phyloP scores from a whole-genome alignment of 2,797 vertebrate genomes.

The Tarsius wallacei region DNA sequence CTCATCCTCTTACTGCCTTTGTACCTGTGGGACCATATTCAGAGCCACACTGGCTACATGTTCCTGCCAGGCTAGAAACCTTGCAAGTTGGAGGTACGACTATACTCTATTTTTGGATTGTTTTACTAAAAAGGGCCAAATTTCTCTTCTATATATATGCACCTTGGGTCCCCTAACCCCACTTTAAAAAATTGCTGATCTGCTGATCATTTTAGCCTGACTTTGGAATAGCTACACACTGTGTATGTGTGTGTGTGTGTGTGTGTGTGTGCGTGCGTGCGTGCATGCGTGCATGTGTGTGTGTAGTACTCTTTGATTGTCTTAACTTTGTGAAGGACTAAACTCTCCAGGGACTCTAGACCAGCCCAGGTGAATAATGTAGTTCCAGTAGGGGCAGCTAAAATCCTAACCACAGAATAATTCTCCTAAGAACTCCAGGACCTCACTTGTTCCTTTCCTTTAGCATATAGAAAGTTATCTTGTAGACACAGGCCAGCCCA shows the following conservation, averaged over 20 bases:
- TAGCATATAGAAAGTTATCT: background rate
- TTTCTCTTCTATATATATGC: background rate
- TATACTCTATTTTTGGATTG: background rate
- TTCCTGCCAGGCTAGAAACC: background rate
- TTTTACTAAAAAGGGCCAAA: background rate
- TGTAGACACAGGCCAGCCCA: background rate
- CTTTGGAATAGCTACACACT: background rate
- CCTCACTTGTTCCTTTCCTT: background rate
- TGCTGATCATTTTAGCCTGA: background rate
- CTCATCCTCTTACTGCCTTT: background rate
- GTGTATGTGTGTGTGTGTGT: background rate
- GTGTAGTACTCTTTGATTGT: slow-evolving; percentile 22
- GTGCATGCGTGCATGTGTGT: background rate
- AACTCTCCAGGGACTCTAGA: background rate
- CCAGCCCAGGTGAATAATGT: slow-evolving; percentile 29
- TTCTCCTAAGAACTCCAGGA: background rate
- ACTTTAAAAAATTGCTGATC: background rate
- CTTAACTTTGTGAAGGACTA: slow-evolving; percentile 41
- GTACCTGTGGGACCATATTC: background rate
- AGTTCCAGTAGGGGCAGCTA: background rate
- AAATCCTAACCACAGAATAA: slow-evolving; percentile 52
- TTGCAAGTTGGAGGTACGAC: background rate
- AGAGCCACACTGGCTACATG: background rate
- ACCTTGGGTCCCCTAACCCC: background rate
- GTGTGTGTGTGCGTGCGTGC: background rate